Percentiles rank a stretch among this genome's conserved stretches.
Conservation (phyloP, 2,888 invertebrate genomes). For the Acrobasis repandana region DNA sequence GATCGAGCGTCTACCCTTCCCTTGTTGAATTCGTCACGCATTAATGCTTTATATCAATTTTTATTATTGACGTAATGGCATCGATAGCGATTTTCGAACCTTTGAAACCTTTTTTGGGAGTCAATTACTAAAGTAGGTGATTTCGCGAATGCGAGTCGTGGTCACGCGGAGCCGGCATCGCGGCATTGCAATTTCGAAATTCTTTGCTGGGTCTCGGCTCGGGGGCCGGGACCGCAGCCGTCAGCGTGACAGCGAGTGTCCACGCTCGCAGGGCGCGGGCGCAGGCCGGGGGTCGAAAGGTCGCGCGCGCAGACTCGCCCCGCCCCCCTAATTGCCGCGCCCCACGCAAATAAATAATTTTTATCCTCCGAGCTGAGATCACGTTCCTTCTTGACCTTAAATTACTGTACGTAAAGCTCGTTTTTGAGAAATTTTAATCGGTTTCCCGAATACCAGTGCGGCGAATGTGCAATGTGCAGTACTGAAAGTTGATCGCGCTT, state of each 20-base stretch:
- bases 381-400: constrained; percentile 76
- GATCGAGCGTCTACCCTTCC: constrained; percentile 11
- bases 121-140: constrained; percentile 47
- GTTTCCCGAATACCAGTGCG: constrained; percentile 56
- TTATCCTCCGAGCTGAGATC: constrained; percentile 71
- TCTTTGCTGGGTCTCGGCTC: constrained; percentile 40
- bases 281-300: constrained; percentile 66
- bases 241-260: constrained; percentile 53
- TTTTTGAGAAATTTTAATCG: constrained; percentile 71
- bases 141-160: constrained; percentile 41
- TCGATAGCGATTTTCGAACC: background rate
- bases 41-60: constrained; percentile 12
- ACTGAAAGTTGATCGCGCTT: constrained; percentile 53
- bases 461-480: constrained; percentile 47
- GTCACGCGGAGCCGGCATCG: constrained; percentile 41
- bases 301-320: constrained; percentile 73
- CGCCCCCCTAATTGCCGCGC: constrained; percentile 81
- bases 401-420: constrained; percentile 68
- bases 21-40: constrained; percentile 16
- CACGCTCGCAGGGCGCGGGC: constrained; percentile 47
- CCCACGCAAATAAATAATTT: constrained; percentile 82
- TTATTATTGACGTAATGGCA: constrained; percentile 13
- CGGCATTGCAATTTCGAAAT: constrained; percentile 62
- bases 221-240: constrained; percentile 32
- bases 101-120: constrained; percentile 7